Evolutionary conservation across 2,888 invertebrate genomes (phyloP).

Genomic region (Agrochola circellaris): DNA sequence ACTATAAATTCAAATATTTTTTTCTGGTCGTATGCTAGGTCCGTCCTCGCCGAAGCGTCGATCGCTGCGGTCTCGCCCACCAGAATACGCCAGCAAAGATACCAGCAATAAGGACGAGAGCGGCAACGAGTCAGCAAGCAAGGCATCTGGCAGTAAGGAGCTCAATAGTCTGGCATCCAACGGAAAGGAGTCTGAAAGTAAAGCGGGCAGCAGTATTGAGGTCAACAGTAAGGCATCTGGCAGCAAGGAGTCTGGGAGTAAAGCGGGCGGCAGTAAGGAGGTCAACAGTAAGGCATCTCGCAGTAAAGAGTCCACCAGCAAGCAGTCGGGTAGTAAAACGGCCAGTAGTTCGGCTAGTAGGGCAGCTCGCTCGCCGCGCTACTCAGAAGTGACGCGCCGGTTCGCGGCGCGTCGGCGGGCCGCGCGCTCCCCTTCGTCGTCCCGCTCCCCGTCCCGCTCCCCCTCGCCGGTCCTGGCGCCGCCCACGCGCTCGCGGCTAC

Average conservation of each 20-base stretch:
- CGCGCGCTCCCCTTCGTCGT: fast-evolving
- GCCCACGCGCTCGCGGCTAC: constrained; percentile 9
- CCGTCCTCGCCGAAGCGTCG: constrained; percentile 21
- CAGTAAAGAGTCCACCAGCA: background rate
- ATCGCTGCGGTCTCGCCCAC: constrained; percentile 9
- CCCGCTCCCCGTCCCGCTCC: background rate
- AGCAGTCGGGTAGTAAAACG: background rate
- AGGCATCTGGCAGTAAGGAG: background rate
- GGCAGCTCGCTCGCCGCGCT: constrained; percentile 49
- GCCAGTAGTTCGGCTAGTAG: too few species aligned
- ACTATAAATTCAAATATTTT: background rate
- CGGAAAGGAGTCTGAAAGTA: background rate
- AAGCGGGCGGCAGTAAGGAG: background rate
- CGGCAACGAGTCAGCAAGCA: background rate
- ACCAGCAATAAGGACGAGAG: constrained; percentile 6
- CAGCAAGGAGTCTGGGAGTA: background rate
- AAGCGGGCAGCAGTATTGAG: background rate
- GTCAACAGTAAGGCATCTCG: background rate
- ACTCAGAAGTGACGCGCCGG: constrained; percentile 68
- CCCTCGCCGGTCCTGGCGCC: background rate
- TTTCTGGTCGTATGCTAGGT: background rate
- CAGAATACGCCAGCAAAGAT: background rate
- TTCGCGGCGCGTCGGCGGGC: constrained; percentile 59
- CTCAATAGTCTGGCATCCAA: background rate
- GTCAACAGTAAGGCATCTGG: background rate